Evolutionary conservation across 2,888 invertebrate species (phyloP).

Genomic region (Sialis fuliginosa): DNA sequence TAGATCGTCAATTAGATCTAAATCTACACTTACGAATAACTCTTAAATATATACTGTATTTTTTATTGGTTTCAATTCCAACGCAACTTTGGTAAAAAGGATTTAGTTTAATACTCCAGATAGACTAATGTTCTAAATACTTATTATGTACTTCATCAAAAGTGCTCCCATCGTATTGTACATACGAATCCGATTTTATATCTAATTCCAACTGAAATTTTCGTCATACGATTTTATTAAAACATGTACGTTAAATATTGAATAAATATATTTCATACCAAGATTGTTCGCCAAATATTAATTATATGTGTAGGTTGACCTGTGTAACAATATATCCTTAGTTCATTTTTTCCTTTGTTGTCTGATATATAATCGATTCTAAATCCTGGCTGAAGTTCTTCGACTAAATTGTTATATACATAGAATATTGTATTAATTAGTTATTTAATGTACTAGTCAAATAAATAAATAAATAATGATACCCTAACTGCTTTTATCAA

Average conservation of each 20-base stretch:
- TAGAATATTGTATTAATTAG: background rate
- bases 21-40: constrained; percentile 38
- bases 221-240: constrained; percentile 8
- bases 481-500: too few species aligned
- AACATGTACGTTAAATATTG: constrained; percentile 16
- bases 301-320: constrained; percentile 47
- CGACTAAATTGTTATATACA: constrained; percentile 14
- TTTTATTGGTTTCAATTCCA: constrained; percentile 44
- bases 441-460: too few species aligned
- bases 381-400: constrained; percentile 16
- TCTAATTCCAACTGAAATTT: constrained; percentile 30
- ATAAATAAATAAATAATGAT: too few species aligned
- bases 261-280: constrained; percentile 28
- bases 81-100: constrained; percentile 56
- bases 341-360: constrained; percentile 13
- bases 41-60: constrained; percentile 39
- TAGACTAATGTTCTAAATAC: constrained; percentile 45
- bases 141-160: constrained; percentile 46
- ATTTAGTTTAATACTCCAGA: constrained; percentile 46
- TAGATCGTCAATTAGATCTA: too few species aligned
- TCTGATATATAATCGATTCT: constrained; percentile 8
- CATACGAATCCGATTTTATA: constrained; percentile 48
- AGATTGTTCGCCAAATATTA: constrained; percentile 54
- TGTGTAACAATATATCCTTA: constrained; percentile 53
- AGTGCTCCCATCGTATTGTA: constrained; percentile 46